Evolutionary conservation across 2,797 vertebrate genomes (phyloP).

Genomic region (Hapalemur alaotrensis): DNA sequence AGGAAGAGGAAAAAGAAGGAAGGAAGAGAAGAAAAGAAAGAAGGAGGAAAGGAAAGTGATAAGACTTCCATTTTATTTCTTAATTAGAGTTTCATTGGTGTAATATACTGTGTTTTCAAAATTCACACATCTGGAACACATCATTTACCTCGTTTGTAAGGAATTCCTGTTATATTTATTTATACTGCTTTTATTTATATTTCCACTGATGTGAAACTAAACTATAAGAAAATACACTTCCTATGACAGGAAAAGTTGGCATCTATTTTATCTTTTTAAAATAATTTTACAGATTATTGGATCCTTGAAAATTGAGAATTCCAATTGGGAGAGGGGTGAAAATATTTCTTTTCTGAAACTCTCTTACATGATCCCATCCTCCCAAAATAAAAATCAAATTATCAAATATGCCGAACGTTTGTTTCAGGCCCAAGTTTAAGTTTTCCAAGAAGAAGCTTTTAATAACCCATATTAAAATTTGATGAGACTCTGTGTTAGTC

Average conservation of each 20-base stretch:
- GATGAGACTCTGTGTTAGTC: not conserved
- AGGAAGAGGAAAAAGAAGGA: no score
- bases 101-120: not conserved
- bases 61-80: not conserved
- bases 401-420: not conserved
- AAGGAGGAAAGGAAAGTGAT: not conserved
- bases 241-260: constrained; percentile 35
- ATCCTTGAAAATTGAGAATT: not conserved
- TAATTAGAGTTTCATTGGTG: constrained; percentile 6
- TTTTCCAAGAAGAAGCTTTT: not conserved
- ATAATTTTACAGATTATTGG: not conserved
- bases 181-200: constrained; percentile 55
- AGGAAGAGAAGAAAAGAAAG: not conserved
- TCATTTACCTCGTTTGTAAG: constrained; percentile 27
- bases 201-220: constrained; percentile 55
- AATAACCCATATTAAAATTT: not conserved
- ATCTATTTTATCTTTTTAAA: not conserved
- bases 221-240: constrained; percentile 26
- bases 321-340: not conserved
- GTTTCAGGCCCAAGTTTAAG: not conserved
- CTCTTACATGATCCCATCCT: not conserved
- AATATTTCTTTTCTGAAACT: not conserved
- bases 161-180: constrained; percentile 66
- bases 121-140: constrained; percentile 57
- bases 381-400: not conserved